Conservation (phyloP, 2,888 invertebrate species). For the Troglohyphantes excavatus region DNA sequence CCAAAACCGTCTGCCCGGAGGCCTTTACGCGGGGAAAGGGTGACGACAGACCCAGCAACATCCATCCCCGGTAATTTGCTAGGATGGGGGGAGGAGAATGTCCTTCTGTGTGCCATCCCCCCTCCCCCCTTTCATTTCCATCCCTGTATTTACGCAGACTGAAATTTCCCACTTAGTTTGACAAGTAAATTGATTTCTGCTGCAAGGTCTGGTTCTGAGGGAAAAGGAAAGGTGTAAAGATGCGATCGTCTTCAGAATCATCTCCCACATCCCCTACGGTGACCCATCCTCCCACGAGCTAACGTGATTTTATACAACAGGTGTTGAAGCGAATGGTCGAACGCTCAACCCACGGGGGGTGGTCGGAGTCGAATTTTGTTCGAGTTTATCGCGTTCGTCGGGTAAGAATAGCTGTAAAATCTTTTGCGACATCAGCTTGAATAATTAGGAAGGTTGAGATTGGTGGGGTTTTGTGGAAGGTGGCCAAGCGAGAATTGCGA, state of each 20-base stretch:
- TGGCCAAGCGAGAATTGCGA: not conserved
- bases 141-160: conserved; percentile 77
- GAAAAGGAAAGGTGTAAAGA: not conserved
- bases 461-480: not conserved
- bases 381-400: conserved; percentile 9
- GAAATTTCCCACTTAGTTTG: conserved; percentile 80
- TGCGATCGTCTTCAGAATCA: conserved; percentile 25
- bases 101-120: not conserved
- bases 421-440: conserved; percentile 56
- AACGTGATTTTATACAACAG: conserved; percentile 72
- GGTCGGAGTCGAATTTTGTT: not conserved
- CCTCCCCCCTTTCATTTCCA: conserved; percentile 8
- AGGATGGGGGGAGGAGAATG: not conserved
- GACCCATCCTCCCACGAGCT: conserved; percentile 26
- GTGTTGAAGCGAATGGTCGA: conserved; percentile 33
- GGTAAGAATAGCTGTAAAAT: conserved; percentile 16
- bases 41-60: conserved; percentile 26
- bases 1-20: conserved; percentile 26
- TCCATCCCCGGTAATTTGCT: conserved; percentile 71
- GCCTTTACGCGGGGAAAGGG: conserved; percentile 31
- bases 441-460: not conserved
- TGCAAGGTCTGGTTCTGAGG: not conserved
- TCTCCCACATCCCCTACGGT: conserved; percentile 22
- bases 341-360: not conserved
- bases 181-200: conserved; percentile 79